These are phyloP conservation scores for Parapristionchus giblindavisi DNA, from an alignment of 2,888 invertebrate genomes.

Conservation along the genomic window DNA sequence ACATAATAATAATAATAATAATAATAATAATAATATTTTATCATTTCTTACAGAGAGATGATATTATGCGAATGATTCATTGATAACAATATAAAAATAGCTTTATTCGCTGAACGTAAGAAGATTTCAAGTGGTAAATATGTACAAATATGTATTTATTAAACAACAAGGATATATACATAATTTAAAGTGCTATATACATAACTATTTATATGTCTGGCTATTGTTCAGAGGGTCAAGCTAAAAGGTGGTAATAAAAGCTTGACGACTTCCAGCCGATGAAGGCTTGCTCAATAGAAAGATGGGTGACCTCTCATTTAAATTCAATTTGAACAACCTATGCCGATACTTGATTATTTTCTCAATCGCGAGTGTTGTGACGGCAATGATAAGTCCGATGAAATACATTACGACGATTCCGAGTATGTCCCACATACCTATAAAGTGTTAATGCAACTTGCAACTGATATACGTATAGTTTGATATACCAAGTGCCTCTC, in stretches of 20 bases:
- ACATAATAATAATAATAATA: too few relatives aligned
- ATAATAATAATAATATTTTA: too few relatives aligned
- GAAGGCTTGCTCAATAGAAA: not conserved
- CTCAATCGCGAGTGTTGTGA: not conserved
- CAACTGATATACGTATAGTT: too few relatives aligned
- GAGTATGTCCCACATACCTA: not conserved
- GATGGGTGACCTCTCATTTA: conserved; percentile 11
- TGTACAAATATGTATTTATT: too few relatives aligned
- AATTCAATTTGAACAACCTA: not conserved
- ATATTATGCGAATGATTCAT: too few relatives aligned
- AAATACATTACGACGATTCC: not conserved
- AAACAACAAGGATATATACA: too few relatives aligned
- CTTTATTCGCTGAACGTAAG: too few relatives aligned
- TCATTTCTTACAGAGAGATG: too few relatives aligned
- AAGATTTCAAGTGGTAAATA: too few relatives aligned
- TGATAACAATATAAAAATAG: too few relatives aligned
- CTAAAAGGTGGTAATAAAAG: not conserved
- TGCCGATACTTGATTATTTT: not conserved
- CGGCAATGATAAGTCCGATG: not conserved
- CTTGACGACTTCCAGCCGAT: not conserved
- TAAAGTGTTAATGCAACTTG: not conserved
- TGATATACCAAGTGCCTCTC: conserved; percentile 6
- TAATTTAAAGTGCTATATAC: too few relatives aligned
- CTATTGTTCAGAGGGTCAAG: not conserved
- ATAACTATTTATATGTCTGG: too few relatives aligned